A percentile compares a stretch with the other conserved stretches of the same genome.
Evolutionary conservation across 2,113 vertebrate species (phyloP).

Genomic region (Nibea albiflora): DNA sequence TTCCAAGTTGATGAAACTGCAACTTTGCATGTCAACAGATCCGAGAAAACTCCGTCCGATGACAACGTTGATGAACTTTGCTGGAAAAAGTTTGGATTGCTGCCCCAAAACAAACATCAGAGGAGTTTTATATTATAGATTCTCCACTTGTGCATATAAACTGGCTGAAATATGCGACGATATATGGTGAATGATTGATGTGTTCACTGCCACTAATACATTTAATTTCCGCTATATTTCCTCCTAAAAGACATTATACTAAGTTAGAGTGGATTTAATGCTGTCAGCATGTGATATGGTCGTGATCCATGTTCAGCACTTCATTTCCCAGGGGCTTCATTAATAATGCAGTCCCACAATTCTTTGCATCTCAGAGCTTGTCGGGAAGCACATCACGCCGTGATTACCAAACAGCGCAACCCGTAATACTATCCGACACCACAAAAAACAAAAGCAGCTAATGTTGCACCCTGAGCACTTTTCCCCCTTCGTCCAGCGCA

Average conservation of each 20-base stretch:
- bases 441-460: slow-evolving; percentile 29
- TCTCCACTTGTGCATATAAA: not conserved
- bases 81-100: no score
- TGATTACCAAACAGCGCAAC: slow-evolving; percentile 60
- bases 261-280: slow-evolving; percentile 57
- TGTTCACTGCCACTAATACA: not conserved
- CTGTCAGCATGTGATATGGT: slow-evolving; percentile 41
- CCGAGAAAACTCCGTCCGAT: no score
- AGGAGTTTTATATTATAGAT: no score
- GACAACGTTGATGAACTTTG: no score
- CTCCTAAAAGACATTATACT: slow-evolving; percentile 45
- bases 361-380: slow-evolving; percentile 61
- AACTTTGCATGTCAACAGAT: no score
- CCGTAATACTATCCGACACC: slow-evolving; percentile 29
- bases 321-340: slow-evolving; percentile 65
- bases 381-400: slow-evolving; percentile 42
- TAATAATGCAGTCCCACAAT: slow-evolving; percentile 72
- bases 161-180: not conserved
- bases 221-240: slow-evolving; percentile 28
- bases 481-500: slow-evolving; percentile 13
- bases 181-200: slow-evolving; percentile 21
- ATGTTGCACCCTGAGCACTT: slow-evolving; percentile 46
- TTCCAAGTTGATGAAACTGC: no score
- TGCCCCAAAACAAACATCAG: no score
- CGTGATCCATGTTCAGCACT: slow-evolving; percentile 62